These are phyloP conservation scores for Apodemia zela DNA, from an alignment of 2,888 invertebrate genomes.

Conservation along the genomic window DNA sequence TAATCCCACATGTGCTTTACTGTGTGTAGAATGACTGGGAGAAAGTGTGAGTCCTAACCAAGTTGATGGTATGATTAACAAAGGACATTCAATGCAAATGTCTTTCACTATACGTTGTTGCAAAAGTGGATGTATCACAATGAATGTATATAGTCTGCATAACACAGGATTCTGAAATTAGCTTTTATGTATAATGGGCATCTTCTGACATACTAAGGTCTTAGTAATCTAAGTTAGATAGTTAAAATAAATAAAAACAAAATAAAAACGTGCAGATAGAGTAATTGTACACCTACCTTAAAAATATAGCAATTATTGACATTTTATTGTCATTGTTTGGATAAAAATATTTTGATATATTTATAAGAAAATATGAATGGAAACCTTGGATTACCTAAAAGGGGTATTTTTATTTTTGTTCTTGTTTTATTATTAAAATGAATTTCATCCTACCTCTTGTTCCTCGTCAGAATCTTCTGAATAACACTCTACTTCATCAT, in stretches of 20 bases:
- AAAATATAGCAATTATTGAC: neutral
- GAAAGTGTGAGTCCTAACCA: too few species aligned
- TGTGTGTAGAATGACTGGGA: too few species aligned
- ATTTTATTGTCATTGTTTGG: neutral
- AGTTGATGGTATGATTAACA: too few species aligned
- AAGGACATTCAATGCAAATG: too few species aligned
- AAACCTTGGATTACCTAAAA: neutral
- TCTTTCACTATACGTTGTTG: too few species aligned
- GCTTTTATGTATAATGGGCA: too few species aligned
- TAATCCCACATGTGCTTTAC: too few species aligned
- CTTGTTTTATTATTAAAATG: neutral
- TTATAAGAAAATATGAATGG: neutral
- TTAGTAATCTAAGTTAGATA: too few species aligned
- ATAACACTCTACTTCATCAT: constrained; percentile 88
- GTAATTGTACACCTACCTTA: neutral
- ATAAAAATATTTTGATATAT: neutral
- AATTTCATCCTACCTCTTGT: constrained; percentile 81
- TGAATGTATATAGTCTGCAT: too few species aligned
- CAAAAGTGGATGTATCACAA: too few species aligned
- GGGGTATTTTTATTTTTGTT: constrained; percentile 6
- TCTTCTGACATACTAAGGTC: too few species aligned
- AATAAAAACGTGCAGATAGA: neutral
- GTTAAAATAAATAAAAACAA: neutral
- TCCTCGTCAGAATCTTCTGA: constrained; percentile 91
- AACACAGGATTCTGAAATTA: too few species aligned